Base-by-base conservation (phyloP, 2,113 vertebrate genomes). In the Melanostigma gelatinosum region DNA sequence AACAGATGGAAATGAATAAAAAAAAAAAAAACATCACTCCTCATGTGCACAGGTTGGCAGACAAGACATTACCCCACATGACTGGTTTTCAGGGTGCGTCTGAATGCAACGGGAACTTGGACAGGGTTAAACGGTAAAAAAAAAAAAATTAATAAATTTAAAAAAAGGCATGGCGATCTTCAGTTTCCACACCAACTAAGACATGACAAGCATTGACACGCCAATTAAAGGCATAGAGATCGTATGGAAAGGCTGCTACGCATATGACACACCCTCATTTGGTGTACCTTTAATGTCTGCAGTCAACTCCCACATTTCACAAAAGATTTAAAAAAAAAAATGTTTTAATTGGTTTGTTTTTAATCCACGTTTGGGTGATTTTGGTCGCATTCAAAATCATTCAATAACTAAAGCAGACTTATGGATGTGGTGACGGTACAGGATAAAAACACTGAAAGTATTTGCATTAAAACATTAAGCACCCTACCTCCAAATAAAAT, bases 1-100 rank as follows among this genome's bases (percentile, higher is more conserved):
- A 60, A 13, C 22, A 13, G 34, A 44, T n/a, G 3, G 20, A 48
- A 61, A 60, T n/a, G 1, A 36, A 10, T 0, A 29, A 29, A 29
- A 29, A 29, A 29, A 29, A 8, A 34, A 12, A 44, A 34, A 3
- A 1, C 10, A 46, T 22, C 29, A 58, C 3, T 1, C 12, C 4
- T 7, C 16, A 27, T 10, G 62, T 38, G 13, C 42, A 27, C 24
- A n/a, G n/a, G n/a, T n/a, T n/a, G n/a, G n/a, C n/a, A n/a, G n/a
- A n/a, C 1, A 2, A 8, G 4, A 42, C 18, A 11, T 13, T 67
- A 73, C 10, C 77, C 46, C n/a, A 68, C 68, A 36, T 10, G 72
- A 82, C 85, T 82, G 86, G 83, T 90, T 90, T 83, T 78, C 4
- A 75, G 78, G 91, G 91, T 76, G 88, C 86, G 89, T 86, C 88